These are phyloP conservation scores for Drosophila kepulauana DNA, from an alignment of 1,140 invertebrate genomes.

Conservation along the genomic window DNA sequence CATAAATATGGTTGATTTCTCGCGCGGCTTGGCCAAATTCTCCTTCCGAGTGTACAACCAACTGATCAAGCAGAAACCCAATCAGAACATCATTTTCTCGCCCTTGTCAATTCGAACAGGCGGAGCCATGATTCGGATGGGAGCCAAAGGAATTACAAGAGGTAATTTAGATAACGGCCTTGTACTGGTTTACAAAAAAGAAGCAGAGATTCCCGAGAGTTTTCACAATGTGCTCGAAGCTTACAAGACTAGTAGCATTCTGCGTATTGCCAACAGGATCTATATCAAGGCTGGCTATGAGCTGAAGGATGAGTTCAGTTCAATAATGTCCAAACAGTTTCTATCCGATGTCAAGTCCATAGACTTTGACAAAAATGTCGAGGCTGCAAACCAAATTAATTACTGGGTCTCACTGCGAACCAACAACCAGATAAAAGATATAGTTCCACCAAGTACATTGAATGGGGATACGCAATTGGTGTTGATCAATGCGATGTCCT, in stretches of 20 bases:
- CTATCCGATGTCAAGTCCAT: slow-evolving; percentile 81
- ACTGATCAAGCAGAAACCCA: no score
- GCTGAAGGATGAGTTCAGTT: slow-evolving; percentile 56
- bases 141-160: no score
- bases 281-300: slow-evolving; percentile 64
- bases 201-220: no score
- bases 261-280: slow-evolving; percentile 79
- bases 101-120: no score
- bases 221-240: neutral
- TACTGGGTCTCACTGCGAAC: slow-evolving; percentile 87
- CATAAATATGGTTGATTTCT: no score
- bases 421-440: slow-evolving; percentile 86
- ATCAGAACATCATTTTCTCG: no score
- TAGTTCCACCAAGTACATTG: slow-evolving; percentile 84
- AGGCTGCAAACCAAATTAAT: slow-evolving; percentile 86
- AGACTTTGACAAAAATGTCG: slow-evolving; percentile 83
- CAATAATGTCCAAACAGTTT: slow-evolving; percentile 65
- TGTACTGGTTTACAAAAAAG: no score
- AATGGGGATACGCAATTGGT: slow-evolving; percentile 85
- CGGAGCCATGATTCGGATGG: no score
- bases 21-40: no score
- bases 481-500: slow-evolving; percentile 89
- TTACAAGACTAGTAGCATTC: slow-evolving; percentile 65
- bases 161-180: no score
- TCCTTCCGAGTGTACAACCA: no score